Evolutionary conservation across 2,797 vertebrate species (phyloP).

Genomic region (Sebastes variabilis): DNA sequence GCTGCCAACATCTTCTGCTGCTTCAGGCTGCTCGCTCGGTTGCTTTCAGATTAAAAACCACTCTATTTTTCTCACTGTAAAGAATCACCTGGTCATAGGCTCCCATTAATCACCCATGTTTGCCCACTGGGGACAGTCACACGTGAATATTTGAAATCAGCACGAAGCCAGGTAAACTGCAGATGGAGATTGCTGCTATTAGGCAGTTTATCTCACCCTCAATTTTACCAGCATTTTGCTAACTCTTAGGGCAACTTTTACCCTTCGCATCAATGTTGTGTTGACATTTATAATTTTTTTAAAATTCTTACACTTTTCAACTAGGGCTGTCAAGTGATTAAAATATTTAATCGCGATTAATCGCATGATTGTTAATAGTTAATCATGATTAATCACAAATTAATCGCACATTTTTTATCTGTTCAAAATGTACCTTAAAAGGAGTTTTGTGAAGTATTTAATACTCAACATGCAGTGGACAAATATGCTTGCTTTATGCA

Average conservation of each 20-base stretch:
- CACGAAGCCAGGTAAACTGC: background rate
- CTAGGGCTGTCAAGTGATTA: too few relatives aligned
- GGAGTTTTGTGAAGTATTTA: too few relatives aligned
- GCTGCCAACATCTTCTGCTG: constrained; percentile 13
- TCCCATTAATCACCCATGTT: constrained; percentile 27
- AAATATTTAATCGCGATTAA: too few relatives aligned
- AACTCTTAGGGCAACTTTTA: background rate
- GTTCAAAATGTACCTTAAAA: too few relatives aligned
- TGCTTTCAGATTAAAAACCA: constrained; percentile 37
- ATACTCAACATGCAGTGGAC: too few relatives aligned
- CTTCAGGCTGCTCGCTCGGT: constrained; percentile 21
- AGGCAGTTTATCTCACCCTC: background rate
- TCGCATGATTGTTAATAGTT: too few relatives aligned
- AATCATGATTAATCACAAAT: too few relatives aligned
- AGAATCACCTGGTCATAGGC: constrained; percentile 4
- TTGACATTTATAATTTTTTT: background rate
- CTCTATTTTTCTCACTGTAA: constrained; percentile 3
- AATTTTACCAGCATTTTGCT: background rate
- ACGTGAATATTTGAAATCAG: constrained; percentile 1
- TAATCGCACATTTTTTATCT: too few relatives aligned
- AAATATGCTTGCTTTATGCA: too few relatives aligned
- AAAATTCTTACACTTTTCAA: background rate
- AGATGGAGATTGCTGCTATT: background rate
- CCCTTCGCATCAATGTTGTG: background rate
- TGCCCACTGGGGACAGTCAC: background rate